Percentiles rank a stretch among this genome's conserved stretches.
These are phyloP conservation scores for Cremastinae sp. DNA, from an alignment of 2,888 invertebrate genomes.

Conservation along the genomic window DNA sequence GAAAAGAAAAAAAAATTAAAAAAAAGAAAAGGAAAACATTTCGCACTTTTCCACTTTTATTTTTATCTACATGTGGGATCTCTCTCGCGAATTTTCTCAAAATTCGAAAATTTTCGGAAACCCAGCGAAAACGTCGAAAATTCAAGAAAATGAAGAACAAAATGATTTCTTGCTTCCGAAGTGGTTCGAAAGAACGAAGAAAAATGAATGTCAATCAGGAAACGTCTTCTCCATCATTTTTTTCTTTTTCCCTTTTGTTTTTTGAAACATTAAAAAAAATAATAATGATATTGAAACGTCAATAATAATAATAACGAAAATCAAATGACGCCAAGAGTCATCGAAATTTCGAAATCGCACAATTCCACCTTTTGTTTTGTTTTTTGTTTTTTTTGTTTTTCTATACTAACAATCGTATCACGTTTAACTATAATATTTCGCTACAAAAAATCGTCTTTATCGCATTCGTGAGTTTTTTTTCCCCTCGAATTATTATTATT, in stretches of 20 bases:
- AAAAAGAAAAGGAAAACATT: no score
- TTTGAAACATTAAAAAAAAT: constrained; percentile 4
- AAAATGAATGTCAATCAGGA: background rate
- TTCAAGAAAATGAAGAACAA: no score
- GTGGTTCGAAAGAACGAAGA: constrained; percentile 5
- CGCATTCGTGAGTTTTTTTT: constrained; percentile 60
- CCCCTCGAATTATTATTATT: constrained; percentile 49
- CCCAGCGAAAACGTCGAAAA: background rate
- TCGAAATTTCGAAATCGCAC: constrained; percentile 41
- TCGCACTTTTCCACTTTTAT: background rate
- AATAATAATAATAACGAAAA: no score
- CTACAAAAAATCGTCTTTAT: constrained; percentile 64
- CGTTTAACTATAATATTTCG: constrained; percentile 62
- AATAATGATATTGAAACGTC: constrained; percentile 8
- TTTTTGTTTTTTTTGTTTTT: background rate
- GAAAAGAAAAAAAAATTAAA: background rate
- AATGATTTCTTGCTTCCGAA: no score
- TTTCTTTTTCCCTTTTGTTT: background rate
- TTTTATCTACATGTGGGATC: constrained; percentile 2
- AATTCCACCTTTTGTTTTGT: constrained; percentile 37
- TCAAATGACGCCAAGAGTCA: background rate
- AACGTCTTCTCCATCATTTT: background rate
- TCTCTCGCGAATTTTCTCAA: constrained; percentile 7
- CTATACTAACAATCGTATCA: constrained; percentile 59
- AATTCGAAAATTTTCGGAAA: background rate